Evolutionary conservation across 2,797 vertebrate species (phyloP).

Genomic region (Tokudaia muenninki): DNA sequence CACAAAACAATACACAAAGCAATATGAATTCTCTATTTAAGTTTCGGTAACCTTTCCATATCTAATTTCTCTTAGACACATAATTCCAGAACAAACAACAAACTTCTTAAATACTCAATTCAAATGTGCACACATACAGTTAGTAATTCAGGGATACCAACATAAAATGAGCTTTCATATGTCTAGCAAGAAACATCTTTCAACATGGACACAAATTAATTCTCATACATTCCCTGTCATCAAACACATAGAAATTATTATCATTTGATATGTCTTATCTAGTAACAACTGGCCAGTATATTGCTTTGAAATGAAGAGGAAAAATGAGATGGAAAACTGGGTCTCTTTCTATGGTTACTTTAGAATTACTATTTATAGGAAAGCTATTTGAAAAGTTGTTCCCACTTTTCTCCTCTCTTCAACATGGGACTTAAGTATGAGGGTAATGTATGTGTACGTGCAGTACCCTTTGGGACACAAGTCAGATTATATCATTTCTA

Average conservation of each 20-base stretch:
- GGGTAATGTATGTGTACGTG: not conserved
- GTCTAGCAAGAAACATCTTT: conserved; percentile 1
- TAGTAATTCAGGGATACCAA: not conserved
- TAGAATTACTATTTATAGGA: not conserved
- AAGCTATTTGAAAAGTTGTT: not conserved
- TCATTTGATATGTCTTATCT: not conserved
- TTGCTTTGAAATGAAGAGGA: not conserved
- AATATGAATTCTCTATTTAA: not conserved
- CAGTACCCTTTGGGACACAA: not conserved
- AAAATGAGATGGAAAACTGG: not conserved
- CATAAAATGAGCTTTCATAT: not conserved
- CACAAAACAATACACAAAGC: not conserved
- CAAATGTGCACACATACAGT: not conserved
- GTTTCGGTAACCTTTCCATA: not conserved
- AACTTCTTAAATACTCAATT: not conserved
- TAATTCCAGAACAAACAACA: not conserved
- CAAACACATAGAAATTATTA: conserved; percentile 24
- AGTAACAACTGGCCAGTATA: not conserved
- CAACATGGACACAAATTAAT: not conserved
- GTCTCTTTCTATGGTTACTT: not conserved
- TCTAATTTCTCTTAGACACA: not conserved
- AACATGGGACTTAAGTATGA: not conserved
- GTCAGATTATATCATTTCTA: conserved; percentile 25
- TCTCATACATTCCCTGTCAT: not conserved
- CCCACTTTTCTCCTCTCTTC: not conserved